phyloP scores from a whole-genome alignment of 1,140 invertebrate genomes.

The Papilio xuthus region DNA sequence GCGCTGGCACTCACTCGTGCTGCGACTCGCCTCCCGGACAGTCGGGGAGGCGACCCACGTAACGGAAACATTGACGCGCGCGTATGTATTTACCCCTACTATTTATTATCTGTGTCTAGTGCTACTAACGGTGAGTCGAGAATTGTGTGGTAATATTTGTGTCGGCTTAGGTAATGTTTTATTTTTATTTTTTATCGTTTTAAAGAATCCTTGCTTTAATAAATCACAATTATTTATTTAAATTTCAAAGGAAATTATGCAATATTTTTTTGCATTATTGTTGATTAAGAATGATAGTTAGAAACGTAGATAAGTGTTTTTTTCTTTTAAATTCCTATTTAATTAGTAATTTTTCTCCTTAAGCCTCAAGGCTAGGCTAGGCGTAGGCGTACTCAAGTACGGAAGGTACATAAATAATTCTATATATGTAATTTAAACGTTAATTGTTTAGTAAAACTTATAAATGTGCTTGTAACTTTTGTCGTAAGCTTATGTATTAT shows the following conservation, averaged over 20 bases:
- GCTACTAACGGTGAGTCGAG: conserved; percentile 29
- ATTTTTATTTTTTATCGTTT: neutral
- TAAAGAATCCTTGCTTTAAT: too few species aligned
- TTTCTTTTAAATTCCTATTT: too few species aligned
- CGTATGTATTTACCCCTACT: conserved; percentile 59
- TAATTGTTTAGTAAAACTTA: too few species aligned
- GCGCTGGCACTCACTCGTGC: conserved; percentile 60
- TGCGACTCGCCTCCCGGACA: conserved; percentile 62
- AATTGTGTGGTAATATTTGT: conserved; percentile 5
- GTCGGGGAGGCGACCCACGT: conserved; percentile 60
- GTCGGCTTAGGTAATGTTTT: neutral
- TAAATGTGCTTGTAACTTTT: too few species aligned
- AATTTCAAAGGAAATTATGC: neutral
- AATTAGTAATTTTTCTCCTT: too few species aligned
- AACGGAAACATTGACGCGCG: conserved; percentile 58
- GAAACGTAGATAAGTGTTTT: too few species aligned
- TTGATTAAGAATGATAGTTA: too few species aligned
- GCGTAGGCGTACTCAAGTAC: too few species aligned
- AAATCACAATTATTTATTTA: neutral
- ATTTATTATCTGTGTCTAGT: conserved; percentile 37
- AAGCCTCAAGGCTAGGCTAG: too few species aligned
- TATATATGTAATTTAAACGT: too few species aligned
- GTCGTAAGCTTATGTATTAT: too few species aligned
- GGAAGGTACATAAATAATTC: too few species aligned
- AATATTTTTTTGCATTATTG: neutral